phyloP scores from a whole-genome alignment of 2,797 vertebrate species.

The Moxostoma hubbsi region DNA sequence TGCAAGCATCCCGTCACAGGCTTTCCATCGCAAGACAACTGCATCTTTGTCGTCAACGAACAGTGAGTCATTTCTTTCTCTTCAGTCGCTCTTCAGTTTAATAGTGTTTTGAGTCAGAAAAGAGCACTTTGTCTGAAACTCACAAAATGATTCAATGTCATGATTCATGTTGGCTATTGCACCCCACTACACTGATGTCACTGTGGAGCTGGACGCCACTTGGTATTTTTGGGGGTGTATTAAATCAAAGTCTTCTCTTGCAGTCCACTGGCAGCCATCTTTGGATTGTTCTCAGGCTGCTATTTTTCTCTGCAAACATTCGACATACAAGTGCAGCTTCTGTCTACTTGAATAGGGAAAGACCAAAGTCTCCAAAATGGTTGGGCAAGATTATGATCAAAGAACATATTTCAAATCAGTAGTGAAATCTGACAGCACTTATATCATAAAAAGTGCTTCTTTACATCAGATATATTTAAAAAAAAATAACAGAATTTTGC shows the following conservation, averaged over 20 bases:
- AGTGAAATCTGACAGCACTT: no score
- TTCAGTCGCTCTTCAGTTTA: slow-evolving; percentile 17
- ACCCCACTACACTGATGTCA: neutral
- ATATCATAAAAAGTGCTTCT: no score
- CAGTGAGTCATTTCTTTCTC: slow-evolving; percentile 87
- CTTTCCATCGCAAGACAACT: slow-evolving; percentile 95
- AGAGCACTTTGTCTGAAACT: slow-evolving; percentile 62
- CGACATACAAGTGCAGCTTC: no score
- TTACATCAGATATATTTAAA: no score
- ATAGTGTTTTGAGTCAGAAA: slow-evolving; percentile 58
- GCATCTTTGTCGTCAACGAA: slow-evolving; percentile 97
- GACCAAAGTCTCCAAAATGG: no score
- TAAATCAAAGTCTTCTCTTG: neutral
- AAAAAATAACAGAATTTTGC: no score
- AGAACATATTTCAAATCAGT: no score
- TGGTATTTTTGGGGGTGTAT: neutral
- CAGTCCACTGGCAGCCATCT: no score
- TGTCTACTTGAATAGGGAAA: no score
- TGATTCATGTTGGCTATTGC: neutral
- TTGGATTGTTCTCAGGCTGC: no score
- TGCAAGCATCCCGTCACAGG: slow-evolving; percentile 95
- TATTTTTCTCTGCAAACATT: no score
- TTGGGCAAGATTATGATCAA: no score
- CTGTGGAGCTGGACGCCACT: neutral
- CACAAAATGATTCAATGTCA: slow-evolving; percentile 35